Conservation (phyloP, 2,797 vertebrate genomes). For the Phoeniculus purpureus region DNA sequence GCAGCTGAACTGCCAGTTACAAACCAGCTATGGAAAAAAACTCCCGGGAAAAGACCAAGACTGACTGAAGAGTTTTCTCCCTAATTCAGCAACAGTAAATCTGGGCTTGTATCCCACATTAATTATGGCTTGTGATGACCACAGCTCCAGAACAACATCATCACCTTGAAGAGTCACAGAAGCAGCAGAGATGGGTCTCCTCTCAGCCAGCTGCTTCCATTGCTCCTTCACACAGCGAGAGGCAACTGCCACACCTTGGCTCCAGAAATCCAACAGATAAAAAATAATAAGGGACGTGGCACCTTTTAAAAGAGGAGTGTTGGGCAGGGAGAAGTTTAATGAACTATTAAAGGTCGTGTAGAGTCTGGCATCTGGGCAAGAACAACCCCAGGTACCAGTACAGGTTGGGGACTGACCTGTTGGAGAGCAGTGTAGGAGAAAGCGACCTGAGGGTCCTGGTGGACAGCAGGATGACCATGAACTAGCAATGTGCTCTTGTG, state of each 20-base stretch:
- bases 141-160: neutral
- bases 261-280: neutral
- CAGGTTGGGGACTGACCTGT: too few species aligned
- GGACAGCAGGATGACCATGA: too few species aligned
- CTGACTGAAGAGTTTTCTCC: neutral
- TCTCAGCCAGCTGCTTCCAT: neutral
- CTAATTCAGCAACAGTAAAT: neutral
- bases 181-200: neutral
- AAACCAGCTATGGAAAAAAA: fast-evolving
- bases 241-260: neutral
- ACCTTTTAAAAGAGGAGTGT: too few species aligned
- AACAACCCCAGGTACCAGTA: too few species aligned
- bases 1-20: neutral
- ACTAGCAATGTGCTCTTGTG: too few species aligned
- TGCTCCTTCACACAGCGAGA: fast-evolving
- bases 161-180: neutral
- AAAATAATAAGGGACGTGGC: neutral
- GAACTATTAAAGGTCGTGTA: too few species aligned
- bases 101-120: neutral
- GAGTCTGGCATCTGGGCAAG: too few species aligned
- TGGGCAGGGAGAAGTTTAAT: too few species aligned
- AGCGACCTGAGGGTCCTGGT: too few species aligned
- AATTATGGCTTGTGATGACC: neutral
- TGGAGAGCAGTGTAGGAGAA: too few species aligned
- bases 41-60: neutral